A percentile compares a stretch with the other conserved stretches of the same genome.
These are phyloP conservation scores for Sinotaia quadrata DNA, from an alignment of 2,888 invertebrate species.

Conservation along the genomic window DNA sequence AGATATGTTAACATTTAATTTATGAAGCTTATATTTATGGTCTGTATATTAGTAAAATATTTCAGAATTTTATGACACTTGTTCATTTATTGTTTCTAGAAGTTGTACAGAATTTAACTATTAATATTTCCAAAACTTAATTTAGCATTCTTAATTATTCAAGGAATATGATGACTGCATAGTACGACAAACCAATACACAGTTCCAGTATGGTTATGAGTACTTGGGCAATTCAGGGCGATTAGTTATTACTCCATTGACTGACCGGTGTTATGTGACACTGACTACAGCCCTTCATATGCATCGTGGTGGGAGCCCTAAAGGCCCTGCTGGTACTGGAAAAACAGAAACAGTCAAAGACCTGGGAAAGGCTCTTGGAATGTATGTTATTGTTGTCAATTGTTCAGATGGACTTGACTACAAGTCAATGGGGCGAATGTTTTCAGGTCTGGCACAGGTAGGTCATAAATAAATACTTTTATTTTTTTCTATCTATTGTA, in stretches of 20 bases:
- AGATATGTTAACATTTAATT: no score
- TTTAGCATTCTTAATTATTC: conserved; percentile 18
- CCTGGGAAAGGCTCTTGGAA: conserved; percentile 87
- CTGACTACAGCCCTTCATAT: conserved; percentile 90
- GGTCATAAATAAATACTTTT: background rate
- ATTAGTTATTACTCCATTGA: conserved; percentile 90
- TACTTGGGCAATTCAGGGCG: conserved; percentile 91
- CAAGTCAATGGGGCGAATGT: conserved; percentile 91
- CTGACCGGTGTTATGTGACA: conserved; percentile 93
- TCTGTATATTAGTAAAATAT: no score
- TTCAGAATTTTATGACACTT: no score
- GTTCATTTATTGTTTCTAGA: background rate
- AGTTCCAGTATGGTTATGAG: conserved; percentile 85
- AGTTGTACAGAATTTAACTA: background rate
- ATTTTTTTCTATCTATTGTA: background rate
- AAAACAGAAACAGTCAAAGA: conserved; percentile 95
- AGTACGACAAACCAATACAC: conserved; percentile 86
- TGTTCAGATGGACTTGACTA: conserved; percentile 93
- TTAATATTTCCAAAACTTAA: background rate
- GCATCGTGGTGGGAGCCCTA: conserved; percentile 90
- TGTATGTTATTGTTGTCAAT: conserved; percentile 93
- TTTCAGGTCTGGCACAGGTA: conserved; percentile 77
- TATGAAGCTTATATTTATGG: no score
- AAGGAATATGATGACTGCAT: conserved; percentile 81
- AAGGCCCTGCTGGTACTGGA: conserved; percentile 90